Conservation (phyloP, 2,888 invertebrate genomes). For the Tupiocoris notatus region DNA sequence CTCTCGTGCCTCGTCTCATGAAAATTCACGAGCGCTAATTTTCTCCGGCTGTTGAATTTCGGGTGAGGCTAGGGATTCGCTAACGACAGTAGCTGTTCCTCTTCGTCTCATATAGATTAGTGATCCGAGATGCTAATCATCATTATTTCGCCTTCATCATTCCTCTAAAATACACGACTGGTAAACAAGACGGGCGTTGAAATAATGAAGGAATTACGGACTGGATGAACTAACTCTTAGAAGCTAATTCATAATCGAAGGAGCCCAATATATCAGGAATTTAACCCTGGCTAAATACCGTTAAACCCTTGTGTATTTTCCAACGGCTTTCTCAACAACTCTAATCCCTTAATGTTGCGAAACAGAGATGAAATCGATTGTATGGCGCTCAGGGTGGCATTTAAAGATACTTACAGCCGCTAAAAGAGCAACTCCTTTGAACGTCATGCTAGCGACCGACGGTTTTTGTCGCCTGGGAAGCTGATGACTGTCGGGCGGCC, state of each 20-base stretch:
- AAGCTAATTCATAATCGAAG: too few relatives aligned
- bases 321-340: too few relatives aligned
- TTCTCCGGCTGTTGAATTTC: not conserved
- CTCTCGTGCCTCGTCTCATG: not conserved
- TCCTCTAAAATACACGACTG: not conserved
- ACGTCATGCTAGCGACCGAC: slow-evolving; percentile 78
- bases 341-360: too few relatives aligned
- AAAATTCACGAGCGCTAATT: not conserved
- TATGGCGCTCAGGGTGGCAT: too few relatives aligned
- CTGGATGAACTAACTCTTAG: too few relatives aligned
- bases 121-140: not conserved
- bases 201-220: not conserved
- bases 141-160: not conserved
- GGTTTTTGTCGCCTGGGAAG: slow-evolving; percentile 62
- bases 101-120: not conserved
- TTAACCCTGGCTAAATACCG: too few relatives aligned
- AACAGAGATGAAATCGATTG: too few relatives aligned
- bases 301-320: too few relatives aligned
- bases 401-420: slow-evolving; percentile 69
- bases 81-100: not conserved
- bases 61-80: not conserved
- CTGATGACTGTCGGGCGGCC: slow-evolving; percentile 12
- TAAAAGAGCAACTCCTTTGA: slow-evolving; percentile 75
- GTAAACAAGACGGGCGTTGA: not conserved
- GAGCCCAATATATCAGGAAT: too few relatives aligned